Evolutionary conservation across 2,797 vertebrate species (phyloP).

Genomic region (Melanotaenia boesemani): DNA sequence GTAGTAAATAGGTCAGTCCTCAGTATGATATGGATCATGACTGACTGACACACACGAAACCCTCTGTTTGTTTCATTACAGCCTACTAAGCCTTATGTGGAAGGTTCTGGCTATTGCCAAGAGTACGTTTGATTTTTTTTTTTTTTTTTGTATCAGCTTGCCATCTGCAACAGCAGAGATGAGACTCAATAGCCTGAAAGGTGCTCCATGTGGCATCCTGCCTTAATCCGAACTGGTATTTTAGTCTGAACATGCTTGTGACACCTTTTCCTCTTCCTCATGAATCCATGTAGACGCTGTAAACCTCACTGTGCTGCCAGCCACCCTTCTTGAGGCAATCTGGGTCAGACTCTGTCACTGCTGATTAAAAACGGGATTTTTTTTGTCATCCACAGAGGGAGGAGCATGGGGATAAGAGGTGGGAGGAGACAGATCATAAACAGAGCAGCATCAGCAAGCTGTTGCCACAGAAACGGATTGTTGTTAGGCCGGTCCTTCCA

Average conservation of each 20-base stretch:
- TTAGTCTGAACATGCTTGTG: conserved; percentile 25
- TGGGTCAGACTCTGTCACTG: conserved; percentile 81
- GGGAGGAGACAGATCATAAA: conserved; percentile 73
- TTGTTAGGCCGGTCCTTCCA: conserved; percentile 47
- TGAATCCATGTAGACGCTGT: conserved; percentile 52
- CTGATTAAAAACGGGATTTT: conserved; percentile 84
- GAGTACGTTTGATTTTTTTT: not conserved
- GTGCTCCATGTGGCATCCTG: conserved; percentile 4
- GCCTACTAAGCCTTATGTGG: conserved; percentile 34
- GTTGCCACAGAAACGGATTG: conserved; percentile 63
- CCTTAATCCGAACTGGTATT: conserved; percentile 11
- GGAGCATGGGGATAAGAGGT: conserved; percentile 62
- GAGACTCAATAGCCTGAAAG: conserved; percentile 1
- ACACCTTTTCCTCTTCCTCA: conserved; percentile 35
- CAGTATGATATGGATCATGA: conserved; percentile 56
- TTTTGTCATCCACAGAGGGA: conserved; percentile 63
- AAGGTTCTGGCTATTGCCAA: conserved; percentile 31
- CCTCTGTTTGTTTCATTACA: conserved; percentile 42
- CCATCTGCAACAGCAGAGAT: conserved; percentile 32
- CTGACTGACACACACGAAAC: conserved; percentile 53
- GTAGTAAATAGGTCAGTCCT: conserved; percentile 66
- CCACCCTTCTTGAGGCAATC: conserved; percentile 68
- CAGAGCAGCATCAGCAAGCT: conserved; percentile 58
- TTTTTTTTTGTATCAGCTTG: conserved; percentile 7
- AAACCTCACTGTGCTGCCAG: conserved; percentile 57